phyloP scores from a whole-genome alignment of 1,140 invertebrate genomes.

The Pachypsylla venusta region DNA sequence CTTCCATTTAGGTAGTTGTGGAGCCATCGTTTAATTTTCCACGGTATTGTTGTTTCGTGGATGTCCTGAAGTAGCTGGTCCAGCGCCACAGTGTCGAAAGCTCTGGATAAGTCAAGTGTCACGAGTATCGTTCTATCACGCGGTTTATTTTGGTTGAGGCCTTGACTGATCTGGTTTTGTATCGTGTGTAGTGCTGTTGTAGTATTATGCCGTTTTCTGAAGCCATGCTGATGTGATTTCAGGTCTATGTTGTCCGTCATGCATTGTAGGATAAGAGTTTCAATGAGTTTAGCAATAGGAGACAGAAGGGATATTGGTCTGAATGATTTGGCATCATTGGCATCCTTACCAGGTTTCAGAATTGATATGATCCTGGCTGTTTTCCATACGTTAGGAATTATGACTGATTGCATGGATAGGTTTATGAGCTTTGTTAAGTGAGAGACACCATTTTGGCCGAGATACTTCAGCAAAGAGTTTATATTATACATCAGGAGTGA shows the following conservation, averaged over 20 bases:
- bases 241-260: background rate
- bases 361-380: background rate
- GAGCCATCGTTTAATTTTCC: background rate
- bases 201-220: background rate
- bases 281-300: background rate
- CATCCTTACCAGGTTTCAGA: background rate
- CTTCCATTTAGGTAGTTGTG: background rate
- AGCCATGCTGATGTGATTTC: background rate
- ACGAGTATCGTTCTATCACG: background rate
- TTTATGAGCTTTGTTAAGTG: slow-evolving; percentile 8
- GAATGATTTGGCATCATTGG: background rate
- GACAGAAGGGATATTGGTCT: background rate
- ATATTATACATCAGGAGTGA: no score
- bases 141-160: background rate
- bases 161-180: background rate
- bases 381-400: slow-evolving; percentile 1
- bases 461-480: slow-evolving; percentile 9
- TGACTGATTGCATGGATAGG: slow-evolving; percentile 6
- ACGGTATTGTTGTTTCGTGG: background rate
- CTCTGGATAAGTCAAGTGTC: background rate
- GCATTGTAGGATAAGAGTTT: background rate
- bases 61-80: background rate
- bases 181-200: slow-evolving; percentile 2
- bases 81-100: background rate
- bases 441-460: background rate